Base-by-base conservation (phyloP, 2,888 invertebrate species). In the Timandra comae region DNA sequence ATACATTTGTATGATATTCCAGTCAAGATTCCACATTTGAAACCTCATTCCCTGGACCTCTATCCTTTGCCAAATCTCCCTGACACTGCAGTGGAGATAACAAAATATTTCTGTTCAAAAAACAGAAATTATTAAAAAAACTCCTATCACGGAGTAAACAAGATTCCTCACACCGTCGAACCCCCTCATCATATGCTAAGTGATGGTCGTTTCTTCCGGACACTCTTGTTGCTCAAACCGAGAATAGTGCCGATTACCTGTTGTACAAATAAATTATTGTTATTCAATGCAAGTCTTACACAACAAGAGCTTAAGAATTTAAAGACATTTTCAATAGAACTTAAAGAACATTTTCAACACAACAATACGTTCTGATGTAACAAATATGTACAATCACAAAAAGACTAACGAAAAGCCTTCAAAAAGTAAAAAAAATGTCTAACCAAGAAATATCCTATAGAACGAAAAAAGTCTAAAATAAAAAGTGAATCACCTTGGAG, bases 171-270 rank as follows among this genome's bases (percentile, higher is more conserved):
- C 37, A 35, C 32, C 38, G 38, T 19, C 43, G 42, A 41, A 42
- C 44, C 31, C 39, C 43, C 57, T 48, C 64, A 65, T 89, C 89
- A 92, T 89, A 93, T 93, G 78, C 92, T 92, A 47, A 93, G 82
- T 9, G 92, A 92, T 24, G 93, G 93, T 50, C 93, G 87, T 84
- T 93, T 93, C 86, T 92, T 93, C 57, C 92, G 86, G 49, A 92
- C 92, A 52, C 90, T 91, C 68, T 91, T 91, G 60, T 90, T 91
- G 73, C 92, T 92, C 63, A 92, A 89, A 3, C 93, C 92, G 57
- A 93, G 91, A 54, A 93, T 92, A 57, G 91, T 91, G 38, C 93
- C 93, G 66, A 93, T 88, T 49, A 87, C 87, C 88, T 88, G 74
- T 16, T 1, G 16, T 5, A 16, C 4, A 16, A 16, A 16, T n/a